Conservation (phyloP, 2,797 vertebrate species). For the Sebastes taczanowskii region DNA sequence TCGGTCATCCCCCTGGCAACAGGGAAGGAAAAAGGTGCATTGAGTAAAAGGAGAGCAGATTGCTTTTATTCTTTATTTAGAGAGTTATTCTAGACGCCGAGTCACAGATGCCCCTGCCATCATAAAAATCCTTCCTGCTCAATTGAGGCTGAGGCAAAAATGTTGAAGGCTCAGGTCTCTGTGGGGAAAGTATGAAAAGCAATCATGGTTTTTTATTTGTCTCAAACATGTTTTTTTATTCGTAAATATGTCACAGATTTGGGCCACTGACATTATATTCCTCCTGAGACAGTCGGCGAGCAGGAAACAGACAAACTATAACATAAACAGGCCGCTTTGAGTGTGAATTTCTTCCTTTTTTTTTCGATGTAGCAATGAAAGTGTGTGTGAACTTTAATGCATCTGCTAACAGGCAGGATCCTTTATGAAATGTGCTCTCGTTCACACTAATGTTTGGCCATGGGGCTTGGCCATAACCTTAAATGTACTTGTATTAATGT, state of each 20-base stretch:
- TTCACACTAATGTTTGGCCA: conserved; percentile 45
- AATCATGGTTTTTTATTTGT: conserved; percentile 9
- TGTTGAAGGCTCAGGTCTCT: conserved; percentile 33
- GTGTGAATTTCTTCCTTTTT: not conserved
- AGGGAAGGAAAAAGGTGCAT: conserved; percentile 77
- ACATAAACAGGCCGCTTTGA: not conserved
- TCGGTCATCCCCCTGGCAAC: conserved; percentile 87
- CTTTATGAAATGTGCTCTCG: conserved; percentile 25
- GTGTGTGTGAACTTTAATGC: not conserved
- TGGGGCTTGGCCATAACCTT: conserved; percentile 31
- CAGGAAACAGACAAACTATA: not conserved
- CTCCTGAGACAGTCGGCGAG: not conserved
- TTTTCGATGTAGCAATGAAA: not conserved
- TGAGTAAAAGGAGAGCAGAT: conserved; percentile 75
- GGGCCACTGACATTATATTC: not conserved
- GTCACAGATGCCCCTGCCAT: conserved; percentile 54
- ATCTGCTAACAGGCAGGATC: conserved; percentile 12
- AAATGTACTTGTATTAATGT: conserved; percentile 53
- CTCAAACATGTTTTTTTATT: conserved; percentile 4
- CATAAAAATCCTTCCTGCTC: conserved; percentile 60
- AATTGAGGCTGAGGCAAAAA: conserved; percentile 55
- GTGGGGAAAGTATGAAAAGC: conserved; percentile 20
- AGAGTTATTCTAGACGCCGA: conserved; percentile 75
- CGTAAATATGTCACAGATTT: conserved; percentile 14
- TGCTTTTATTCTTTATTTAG: conserved; percentile 81